Evolutionary conservation across 2,888 invertebrate genomes (phyloP).

Genomic region (Ectemnius lituratus): DNA sequence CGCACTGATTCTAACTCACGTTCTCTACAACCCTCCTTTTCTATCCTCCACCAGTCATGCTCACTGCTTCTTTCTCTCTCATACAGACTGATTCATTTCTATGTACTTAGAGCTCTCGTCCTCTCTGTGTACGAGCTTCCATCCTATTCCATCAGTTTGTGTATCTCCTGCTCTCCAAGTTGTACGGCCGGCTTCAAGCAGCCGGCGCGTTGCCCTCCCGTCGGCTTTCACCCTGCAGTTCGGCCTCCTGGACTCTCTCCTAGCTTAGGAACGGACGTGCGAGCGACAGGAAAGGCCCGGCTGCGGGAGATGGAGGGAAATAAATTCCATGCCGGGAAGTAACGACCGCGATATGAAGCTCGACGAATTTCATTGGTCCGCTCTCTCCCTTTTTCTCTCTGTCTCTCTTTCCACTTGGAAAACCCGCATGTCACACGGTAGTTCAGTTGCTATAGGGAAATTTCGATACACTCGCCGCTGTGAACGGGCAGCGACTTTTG

Average conservation of each 20-base stretch:
- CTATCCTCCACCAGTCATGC: neutral
- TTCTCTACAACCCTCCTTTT: slow-evolving; percentile 17
- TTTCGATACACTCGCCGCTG: slow-evolving; percentile 36
- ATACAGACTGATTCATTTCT: slow-evolving; percentile 7
- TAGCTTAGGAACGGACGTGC: slow-evolving; percentile 21
- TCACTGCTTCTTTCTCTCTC: slow-evolving; percentile 5
- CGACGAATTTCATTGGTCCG: slow-evolving; percentile 54
- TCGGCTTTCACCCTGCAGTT: too few relatives aligned
- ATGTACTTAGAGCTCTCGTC: slow-evolving; percentile 32
- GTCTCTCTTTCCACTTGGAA: neutral
- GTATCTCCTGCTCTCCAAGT: neutral
- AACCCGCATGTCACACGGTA: neutral
- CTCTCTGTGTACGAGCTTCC: slow-evolving; percentile 8
- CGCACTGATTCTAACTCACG: slow-evolving; percentile 53
- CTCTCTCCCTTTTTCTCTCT: neutral
- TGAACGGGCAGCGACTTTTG: slow-evolving; percentile 4
- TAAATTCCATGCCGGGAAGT: slow-evolving; percentile 59
- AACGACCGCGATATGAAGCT: slow-evolving; percentile 62
- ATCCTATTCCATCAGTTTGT: neutral
- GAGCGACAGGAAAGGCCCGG: slow-evolving; percentile 24
- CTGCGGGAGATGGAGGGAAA: slow-evolving; percentile 39
- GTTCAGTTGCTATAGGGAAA: slow-evolving; percentile 16
- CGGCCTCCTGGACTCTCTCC: neutral
- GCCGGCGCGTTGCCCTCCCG: too few relatives aligned
- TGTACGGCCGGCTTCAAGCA: neutral